A percentile compares a stretch with the other conserved stretches of the same genome.
Evolutionary conservation across 2,797 vertebrate genomes (phyloP).

Genomic region (Setipinna tenuifilis): DNA sequence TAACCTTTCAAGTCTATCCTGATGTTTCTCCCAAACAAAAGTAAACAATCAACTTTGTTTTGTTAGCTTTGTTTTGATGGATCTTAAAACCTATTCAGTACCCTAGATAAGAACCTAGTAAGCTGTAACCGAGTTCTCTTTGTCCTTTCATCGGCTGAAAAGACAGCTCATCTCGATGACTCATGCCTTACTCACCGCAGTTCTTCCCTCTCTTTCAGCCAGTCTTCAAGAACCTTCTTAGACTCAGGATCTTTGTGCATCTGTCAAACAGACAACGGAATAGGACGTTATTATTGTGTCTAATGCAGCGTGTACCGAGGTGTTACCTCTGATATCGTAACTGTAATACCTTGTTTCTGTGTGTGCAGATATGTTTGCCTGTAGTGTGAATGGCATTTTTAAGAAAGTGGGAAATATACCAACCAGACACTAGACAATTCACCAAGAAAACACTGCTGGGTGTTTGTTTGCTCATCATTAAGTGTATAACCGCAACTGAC

Average conservation of each 20-base stretch:
- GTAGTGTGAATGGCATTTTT: not conserved
- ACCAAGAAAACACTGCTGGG: not conserved
- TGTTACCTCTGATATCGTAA: not conserved
- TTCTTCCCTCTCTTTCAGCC: conserved; percentile 84
- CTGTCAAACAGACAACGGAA: conserved; percentile 54
- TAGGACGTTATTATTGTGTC: not conserved
- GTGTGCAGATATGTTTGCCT: not conserved
- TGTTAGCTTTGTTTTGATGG: not conserved
- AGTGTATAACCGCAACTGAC: not conserved
- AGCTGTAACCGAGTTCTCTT: not conserved
- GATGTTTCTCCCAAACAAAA: not conserved
- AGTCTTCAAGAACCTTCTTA: conserved; percentile 78
- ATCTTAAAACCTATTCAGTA: not conserved
- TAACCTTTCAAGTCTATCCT: too few relatives aligned
- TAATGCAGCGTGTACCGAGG: not conserved
- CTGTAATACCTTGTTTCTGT: not conserved
- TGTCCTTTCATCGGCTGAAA: not conserved
- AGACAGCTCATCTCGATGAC: not conserved
- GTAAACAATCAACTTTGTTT: not conserved
- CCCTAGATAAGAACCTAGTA: too few relatives aligned
- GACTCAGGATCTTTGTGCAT: conserved; percentile 75
- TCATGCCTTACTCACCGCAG: conserved; percentile 68
- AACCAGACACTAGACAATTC: not conserved
- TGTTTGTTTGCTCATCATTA: not conserved
- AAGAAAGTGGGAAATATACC: not conserved